Evolutionary conservation across 1,140 invertebrate species (phyloP), one percentile per base, ranked within the genome.

Genomic region (Formica exsecta): DNA sequence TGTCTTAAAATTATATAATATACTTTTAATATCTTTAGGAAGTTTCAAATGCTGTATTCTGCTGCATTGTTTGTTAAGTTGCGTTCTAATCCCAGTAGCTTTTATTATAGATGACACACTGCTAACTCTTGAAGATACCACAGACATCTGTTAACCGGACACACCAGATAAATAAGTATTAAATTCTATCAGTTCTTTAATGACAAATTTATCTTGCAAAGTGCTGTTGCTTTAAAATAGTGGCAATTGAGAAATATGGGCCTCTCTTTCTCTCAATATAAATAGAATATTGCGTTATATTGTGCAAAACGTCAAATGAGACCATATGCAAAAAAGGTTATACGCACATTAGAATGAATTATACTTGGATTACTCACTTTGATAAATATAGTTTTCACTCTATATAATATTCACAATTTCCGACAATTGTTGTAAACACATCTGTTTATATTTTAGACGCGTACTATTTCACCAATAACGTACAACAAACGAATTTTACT

Each of bases 61-160:
- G 36, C 92, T 93, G 13, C 90, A 80, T 41, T 88, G 76, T 48
- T 86, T 88, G 22, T 91, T 51, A 38, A 94, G 66, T 44, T 92
- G 70, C 0, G 89, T 68, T 77, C 94, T 92, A 13, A 92, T 76
- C 13, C 92, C 92, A 7, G 93, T 91, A 54, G 71, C 68, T 83
- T 94, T 95, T 16, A 95, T 59, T 79, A 95, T 94, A 16, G 94
- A 95, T 6, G 93, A 91, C 11, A 95, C 88, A 75, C 91, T 93
- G n/a, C 89, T 94, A 7, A 92, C 66, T 85, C 92, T 91, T n/a
- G 95, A 93, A 6, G 95, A 95, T 68, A 95, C 86, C 19, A 95
- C 89, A 57, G 95, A 95, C 95, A 95, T 95, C 94, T 95, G 74
- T 73, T 73, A 75, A 65, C 3, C 32, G 3, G 32, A 32, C 3